Percentiles rank a stretch among this genome's conserved stretches.
phyloP scores from a whole-genome alignment of 1,140 invertebrate species.

The Lithobius niger region DNA sequence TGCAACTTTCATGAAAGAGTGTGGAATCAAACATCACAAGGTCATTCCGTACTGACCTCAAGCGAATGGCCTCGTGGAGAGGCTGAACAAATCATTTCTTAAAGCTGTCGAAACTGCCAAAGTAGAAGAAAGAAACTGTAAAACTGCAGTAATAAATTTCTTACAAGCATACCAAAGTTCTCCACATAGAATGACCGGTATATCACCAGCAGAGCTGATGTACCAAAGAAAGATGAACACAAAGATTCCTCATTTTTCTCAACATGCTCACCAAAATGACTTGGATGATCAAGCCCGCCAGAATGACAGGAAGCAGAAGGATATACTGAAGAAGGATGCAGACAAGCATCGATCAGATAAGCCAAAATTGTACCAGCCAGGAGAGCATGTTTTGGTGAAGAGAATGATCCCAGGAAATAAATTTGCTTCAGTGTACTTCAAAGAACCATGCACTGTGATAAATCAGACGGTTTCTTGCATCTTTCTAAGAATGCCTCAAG shows the following conservation, averaged over 20 bases:
- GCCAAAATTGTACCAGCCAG: background rate
- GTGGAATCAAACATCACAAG: no score
- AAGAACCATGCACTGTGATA: no score
- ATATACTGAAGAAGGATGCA: background rate
- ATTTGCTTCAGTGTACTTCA: background rate
- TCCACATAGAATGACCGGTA: background rate
- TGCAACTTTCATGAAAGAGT: no score
- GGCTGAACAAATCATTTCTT: no score
- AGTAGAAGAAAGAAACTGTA: no score
- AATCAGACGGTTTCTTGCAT: no score
- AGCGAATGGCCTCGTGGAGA: no score
- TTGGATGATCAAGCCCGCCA: background rate
- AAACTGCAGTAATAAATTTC: background rate
- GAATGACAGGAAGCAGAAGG: background rate
- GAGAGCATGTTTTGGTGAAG: background rate
- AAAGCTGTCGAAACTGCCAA: no score
- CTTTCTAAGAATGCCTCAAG: background rate
- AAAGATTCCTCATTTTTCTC: background rate
- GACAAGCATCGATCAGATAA: background rate
- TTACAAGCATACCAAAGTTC: background rate
- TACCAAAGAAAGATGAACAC: background rate
- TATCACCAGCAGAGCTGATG: background rate
- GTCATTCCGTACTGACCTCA: no score
- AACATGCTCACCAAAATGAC: background rate
- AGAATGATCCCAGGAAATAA: background rate